Percentiles rank a stretch among this genome's conserved stretches.
These are phyloP conservation scores for Polydrusus cervinus DNA, from an alignment of 2,888 invertebrate genomes.

Conservation along the genomic window DNA sequence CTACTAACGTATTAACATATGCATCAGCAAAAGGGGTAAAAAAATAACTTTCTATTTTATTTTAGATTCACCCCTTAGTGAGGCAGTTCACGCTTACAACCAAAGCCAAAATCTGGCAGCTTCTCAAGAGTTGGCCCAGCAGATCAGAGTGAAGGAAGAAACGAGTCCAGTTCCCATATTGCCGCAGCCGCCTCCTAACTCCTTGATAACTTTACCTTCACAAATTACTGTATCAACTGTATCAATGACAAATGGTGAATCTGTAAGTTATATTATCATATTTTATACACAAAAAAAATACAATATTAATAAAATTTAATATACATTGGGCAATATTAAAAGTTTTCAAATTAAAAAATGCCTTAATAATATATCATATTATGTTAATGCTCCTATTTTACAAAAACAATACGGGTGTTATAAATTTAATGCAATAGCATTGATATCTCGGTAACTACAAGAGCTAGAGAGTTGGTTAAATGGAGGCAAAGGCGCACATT, in stretches of 20 bases:
- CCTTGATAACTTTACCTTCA: conserved; percentile 70
- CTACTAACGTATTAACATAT: no score
- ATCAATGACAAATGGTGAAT: conserved; percentile 66
- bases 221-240: conserved; percentile 71
- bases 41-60: neutral
- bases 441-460: no score
- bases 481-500: no score
- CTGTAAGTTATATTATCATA: conserved; percentile 59
- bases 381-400: no score
- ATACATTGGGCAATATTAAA: no score
- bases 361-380: no score
- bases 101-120: conserved; percentile 39
- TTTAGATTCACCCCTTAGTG: conserved; percentile 46
- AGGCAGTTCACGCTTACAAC: conserved; percentile 43
- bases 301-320: no score
- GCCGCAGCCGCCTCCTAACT: conserved; percentile 71
- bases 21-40: no score
- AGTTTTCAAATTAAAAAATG: no score
- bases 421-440: no score
- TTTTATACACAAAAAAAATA: neutral
- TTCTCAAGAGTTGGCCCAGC: conserved; percentile 31
- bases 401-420: no score
- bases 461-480: no score
- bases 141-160: conserved; percentile 63
- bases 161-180: conserved; percentile 70